Evolutionary conservation across 2,113 vertebrate species (phyloP).

Genomic region (Sapajus apella): DNA sequence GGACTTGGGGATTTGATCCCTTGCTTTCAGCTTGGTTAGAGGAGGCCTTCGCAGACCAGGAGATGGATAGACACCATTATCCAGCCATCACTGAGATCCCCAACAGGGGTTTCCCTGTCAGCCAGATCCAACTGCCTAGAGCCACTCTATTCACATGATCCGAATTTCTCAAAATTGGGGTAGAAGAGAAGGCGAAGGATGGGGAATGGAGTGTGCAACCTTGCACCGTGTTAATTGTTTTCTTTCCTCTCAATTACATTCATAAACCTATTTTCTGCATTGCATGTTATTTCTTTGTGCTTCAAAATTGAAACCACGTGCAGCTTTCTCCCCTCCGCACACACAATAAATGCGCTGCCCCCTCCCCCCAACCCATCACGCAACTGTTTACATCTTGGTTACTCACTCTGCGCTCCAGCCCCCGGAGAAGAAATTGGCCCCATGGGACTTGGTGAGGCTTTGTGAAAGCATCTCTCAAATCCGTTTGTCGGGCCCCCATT

Average conservation of each 20-base stretch:
- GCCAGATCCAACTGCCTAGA: slow-evolving; percentile 77
- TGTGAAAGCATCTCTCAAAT: slow-evolving; percentile 61
- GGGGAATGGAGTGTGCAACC: slow-evolving; percentile 57
- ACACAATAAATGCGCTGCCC: slow-evolving; percentile 50
- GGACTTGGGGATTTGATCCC: slow-evolving; percentile 87
- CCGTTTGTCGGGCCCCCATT: not conserved
- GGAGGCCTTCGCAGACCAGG: slow-evolving; percentile 83
- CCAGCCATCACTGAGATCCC: slow-evolving; percentile 84
- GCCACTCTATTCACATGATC: slow-evolving; percentile 66
- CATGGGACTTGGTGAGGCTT: slow-evolving; percentile 43
- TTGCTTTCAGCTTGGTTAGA: slow-evolving; percentile 84
- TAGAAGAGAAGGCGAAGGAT: slow-evolving; percentile 40
- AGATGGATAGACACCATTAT: slow-evolving; percentile 80
- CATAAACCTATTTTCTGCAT: slow-evolving; percentile 70
- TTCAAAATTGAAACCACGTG: slow-evolving; percentile 80
- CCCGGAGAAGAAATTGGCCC: not conserved
- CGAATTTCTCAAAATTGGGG: slow-evolving; percentile 71
- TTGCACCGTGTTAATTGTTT: slow-evolving; percentile 76
- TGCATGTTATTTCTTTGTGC: slow-evolving; percentile 78
- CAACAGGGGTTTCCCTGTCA: slow-evolving; percentile 81
- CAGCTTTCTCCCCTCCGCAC: slow-evolving; percentile 40
- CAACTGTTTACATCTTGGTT: slow-evolving; percentile 22
- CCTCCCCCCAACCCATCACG: slow-evolving; percentile 60
- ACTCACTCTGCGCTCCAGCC: not conserved
- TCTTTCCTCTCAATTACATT: slow-evolving; percentile 75